These are phyloP conservation scores for Margarornis squamiger DNA, from an alignment of 2,797 vertebrate species.

Conservation along the genomic window DNA sequence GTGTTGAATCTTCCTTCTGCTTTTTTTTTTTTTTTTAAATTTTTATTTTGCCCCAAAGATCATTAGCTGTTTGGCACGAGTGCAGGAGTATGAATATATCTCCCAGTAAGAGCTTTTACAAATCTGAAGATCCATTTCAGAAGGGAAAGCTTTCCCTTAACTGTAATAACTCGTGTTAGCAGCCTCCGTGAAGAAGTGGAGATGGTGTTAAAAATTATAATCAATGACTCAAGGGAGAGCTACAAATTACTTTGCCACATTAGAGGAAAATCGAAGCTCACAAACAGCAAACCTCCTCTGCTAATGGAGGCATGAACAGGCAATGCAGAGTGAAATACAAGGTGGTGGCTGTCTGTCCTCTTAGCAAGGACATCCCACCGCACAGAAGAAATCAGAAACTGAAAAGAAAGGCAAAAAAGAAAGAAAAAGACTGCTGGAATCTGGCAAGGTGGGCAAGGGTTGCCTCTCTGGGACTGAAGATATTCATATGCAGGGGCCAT, in stretches of 20 bases:
- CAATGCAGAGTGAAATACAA: not conserved
- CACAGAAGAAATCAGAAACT: not conserved
- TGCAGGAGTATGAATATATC: not conserved
- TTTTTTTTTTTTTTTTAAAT: not conserved
- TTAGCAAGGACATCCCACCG: not conserved
- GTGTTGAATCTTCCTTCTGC: not conserved
- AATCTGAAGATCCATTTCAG: not conserved
- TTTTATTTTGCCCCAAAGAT: not conserved
- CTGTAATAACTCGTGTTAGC: not conserved
- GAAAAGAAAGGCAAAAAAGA: not conserved
- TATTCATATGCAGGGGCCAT: not conserved
- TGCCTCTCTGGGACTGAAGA: not conserved
- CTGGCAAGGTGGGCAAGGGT: not conserved
- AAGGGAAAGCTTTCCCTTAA: not conserved
- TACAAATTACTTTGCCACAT: not conserved
- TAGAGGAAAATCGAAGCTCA: not conserved
- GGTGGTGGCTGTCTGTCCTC: not conserved
- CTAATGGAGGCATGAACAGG: not conserved
- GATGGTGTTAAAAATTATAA: conserved; percentile 3
- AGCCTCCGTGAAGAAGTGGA: not conserved
- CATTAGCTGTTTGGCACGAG: not conserved
- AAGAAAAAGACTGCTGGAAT: not conserved
- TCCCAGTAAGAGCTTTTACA: conserved; percentile 2
- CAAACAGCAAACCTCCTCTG: not conserved
- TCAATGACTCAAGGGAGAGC: not conserved